phyloP scores from a whole-genome alignment of 2,888 invertebrate genomes.

The Sinotaia quadrata region DNA sequence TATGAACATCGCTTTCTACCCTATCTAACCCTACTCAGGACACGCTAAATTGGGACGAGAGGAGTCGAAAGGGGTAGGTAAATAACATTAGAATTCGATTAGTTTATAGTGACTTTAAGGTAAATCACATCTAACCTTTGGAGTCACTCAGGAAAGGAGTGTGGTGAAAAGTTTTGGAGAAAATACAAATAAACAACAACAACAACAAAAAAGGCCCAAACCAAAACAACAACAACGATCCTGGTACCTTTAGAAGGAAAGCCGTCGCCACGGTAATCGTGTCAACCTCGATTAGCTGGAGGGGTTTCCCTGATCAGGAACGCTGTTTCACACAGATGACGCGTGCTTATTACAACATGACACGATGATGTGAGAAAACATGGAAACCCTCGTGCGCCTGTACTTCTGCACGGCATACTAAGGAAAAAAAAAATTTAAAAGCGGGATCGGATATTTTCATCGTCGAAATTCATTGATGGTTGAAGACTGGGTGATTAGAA shows the following conservation, averaged over 20 bases:
- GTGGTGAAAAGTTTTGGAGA: not conserved
- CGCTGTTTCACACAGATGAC: not conserved
- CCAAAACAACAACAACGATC: not conserved
- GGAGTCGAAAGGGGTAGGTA: too few species aligned
- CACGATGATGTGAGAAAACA: conserved; percentile 1
- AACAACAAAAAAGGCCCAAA: not conserved
- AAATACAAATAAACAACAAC: not conserved
- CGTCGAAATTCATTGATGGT: conserved; percentile 47
- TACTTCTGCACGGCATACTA: not conserved
- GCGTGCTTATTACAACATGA: too few species aligned
- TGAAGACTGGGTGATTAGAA: conserved; percentile 73
- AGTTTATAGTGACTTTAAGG: too few species aligned
- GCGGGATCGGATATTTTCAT: not conserved
- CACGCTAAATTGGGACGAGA: conserved; percentile 29
- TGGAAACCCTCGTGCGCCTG: conserved; percentile 7
- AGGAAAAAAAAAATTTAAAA: not conserved
- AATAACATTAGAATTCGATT: too few species aligned
- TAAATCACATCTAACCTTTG: too few species aligned
- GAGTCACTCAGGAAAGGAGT: not conserved
- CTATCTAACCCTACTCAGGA: conserved; percentile 23
- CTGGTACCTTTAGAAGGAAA: not conserved
- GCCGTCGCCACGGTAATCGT: too few species aligned
- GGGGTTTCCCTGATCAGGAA: not conserved
- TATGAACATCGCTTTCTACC: conserved; percentile 13
- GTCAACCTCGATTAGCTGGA: not conserved